Evolutionary conservation across 2,113 vertebrate genomes (phyloP), one percentile per base, ranked within the genome.

Genomic region (Gorsachius goisagi): DNA sequence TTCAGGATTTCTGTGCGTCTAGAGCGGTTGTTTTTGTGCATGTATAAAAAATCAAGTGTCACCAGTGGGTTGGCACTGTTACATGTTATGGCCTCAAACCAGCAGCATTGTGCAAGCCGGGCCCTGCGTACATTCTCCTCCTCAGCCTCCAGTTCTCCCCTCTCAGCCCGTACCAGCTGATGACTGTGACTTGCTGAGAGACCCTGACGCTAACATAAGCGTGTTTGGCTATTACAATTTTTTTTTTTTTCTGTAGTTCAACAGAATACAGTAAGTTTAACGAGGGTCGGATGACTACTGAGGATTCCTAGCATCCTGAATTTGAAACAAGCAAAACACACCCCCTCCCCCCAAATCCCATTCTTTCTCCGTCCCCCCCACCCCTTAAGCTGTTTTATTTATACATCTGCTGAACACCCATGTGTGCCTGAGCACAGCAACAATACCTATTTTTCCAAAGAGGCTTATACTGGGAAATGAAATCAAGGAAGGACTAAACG

Each of bases 1-100:
- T 39, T 12, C 37, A 86, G 72, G 44, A n/a, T 91, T 50, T 62
- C 47, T 97, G 97, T 96, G 97, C 74, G 53, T 89, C 78, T 77
- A 0, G 0, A 97, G 96, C 71, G 8, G 81, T 92, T 8, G 0
- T 37, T 82, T 64, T 58, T 37, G 5, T 14, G 37, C 8, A 0
- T 0, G 15, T 92, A 49, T 60, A 80, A 84, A 89, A 89, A 77
- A 41, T 80, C 68, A 89, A 89, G 86, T 89, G 30, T 82, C 37
- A 19, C 23, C 15, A n/a, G 56, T 17, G 9, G 13, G 1, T 63
- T 68, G 66, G 66, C 45, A 28, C 24, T 52, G 23, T 72, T 52
- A 18, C 33, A 63, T 18, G 3, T 45, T 47, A 17, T 0, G 0
- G 17, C 60, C 35, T 60, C 47, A 35, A 17, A 66, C 14, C 11